phyloP scores from a whole-genome alignment of 1,140 invertebrate genomes.

The Conopomorpha cramerella region DNA sequence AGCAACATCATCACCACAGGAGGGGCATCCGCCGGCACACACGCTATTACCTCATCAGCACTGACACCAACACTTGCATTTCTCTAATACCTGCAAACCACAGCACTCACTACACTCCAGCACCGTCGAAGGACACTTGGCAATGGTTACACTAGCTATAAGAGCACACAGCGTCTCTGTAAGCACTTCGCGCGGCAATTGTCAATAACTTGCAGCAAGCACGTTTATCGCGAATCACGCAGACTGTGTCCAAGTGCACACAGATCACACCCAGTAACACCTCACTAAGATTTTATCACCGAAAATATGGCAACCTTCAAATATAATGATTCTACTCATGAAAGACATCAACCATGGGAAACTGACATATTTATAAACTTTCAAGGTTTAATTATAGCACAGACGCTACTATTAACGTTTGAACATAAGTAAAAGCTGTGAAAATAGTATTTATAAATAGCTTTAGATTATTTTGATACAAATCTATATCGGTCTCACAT shows the following conservation, averaged over 20 bases:
- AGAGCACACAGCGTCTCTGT: no score
- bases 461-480: constrained; percentile 60
- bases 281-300: constrained; percentile 32
- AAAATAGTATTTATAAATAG: constrained; percentile 64
- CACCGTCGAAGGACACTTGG: constrained; percentile 3
- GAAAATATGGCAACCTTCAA: constrained; percentile 58
- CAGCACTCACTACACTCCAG: constrained; percentile 16
- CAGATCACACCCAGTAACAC: constrained; percentile 41
- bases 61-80: constrained; percentile 40
- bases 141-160: neutral
- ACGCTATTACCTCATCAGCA: constrained; percentile 43
- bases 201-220: neutral
- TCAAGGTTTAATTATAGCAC: constrained; percentile 56
- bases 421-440: constrained; percentile 59
- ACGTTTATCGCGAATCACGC: constrained; percentile 3
- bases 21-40: constrained; percentile 22
- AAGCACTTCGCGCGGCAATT: neutral
- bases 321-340: constrained; percentile 32
- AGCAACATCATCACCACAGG: constrained; percentile 40
- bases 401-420: constrained; percentile 59
- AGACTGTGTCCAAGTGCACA: constrained; percentile 9
- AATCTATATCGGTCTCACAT: constrained; percentile 49
- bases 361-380: constrained; percentile 61
- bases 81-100: constrained; percentile 52
- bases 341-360: constrained; percentile 37